A percentile compares a stretch with the other conserved stretches of the same genome.
These are phyloP conservation scores for Cottus gobio DNA, from an alignment of 2,113 vertebrate genomes.

Conservation along the genomic window DNA sequence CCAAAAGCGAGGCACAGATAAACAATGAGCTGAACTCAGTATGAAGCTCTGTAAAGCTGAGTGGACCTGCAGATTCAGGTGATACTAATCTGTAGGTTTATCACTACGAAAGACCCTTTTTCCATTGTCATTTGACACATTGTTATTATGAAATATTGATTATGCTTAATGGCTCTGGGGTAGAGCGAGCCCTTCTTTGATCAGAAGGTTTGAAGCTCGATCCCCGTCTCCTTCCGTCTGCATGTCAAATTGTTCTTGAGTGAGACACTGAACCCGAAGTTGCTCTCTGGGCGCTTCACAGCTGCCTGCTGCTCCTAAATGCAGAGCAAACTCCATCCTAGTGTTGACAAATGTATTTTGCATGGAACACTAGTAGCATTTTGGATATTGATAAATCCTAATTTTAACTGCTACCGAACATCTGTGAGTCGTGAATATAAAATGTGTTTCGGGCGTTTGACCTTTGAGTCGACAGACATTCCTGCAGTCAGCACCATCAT, in stretches of 20 bases:
- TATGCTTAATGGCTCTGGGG: background rate
- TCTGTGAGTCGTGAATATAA: background rate
- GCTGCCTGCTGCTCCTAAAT: background rate
- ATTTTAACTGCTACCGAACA: background rate
- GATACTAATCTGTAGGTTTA: background rate
- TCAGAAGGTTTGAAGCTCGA: background rate
- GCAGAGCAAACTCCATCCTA: background rate
- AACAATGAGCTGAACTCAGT: background rate
- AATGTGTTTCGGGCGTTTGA: background rate
- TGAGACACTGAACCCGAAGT: no score
- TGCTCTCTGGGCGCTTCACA: no score
- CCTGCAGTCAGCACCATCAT: slow-evolving; percentile 38
- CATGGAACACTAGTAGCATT: background rate
- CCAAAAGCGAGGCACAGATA: background rate
- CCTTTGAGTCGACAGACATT: slow-evolving; percentile 40
- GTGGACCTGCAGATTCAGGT: background rate
- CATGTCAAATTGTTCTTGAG: no score
- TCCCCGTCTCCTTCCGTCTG: no score
- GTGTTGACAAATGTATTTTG: background rate
- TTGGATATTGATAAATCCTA: background rate
- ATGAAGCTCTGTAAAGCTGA: background rate
- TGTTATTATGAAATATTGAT: background rate
- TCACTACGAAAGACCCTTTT: background rate
- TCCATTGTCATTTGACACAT: background rate
- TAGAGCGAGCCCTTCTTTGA: background rate